Evolutionary conservation across 2,797 vertebrate species (phyloP), one percentile per base, ranked within the genome.

Genomic region (Acrocephalus scirpaceus): DNA sequence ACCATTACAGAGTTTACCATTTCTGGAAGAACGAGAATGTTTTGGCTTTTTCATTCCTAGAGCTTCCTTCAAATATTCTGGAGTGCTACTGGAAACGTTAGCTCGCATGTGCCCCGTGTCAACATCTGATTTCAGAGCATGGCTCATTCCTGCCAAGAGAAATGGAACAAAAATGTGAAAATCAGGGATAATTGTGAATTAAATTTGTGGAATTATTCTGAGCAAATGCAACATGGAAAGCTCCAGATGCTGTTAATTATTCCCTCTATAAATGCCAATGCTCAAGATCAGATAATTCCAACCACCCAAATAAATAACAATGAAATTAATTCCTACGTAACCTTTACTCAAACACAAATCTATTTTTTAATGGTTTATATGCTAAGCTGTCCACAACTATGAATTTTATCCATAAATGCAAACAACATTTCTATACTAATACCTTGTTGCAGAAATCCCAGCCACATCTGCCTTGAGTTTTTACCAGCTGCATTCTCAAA

Each of bases 381-480:
- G 15, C 61, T 91, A 89, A 74, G 27, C 45, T 82, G 42, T 12
- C 44, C 66, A 75, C 60, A 90, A 70, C 19, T 83, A 32, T 36
- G 32, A 77, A 76, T 56, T 84, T 47, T 61, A 79, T 47, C 26
- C 36, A 64, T 3, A 23, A 15, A 67, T 11, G 11, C 38, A 71
- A 11, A 16, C 54, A 8, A 16, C 45, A 45, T 48, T 50, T n/a
- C n/a, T n/a, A 51, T 88, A 98, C 96, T 93, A 10, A 85, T 97
- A 94, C 99, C 98, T 98, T 98, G 99, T 95, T 98, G 99, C 45
- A 98, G 95, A 47, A 98, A 97, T 22, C 98, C 97, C 89, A 98
- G 94, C 97, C 98, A 98, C 83, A 98, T 89, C 61, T 98, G 98
- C 86, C 97, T 96, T 4, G 98, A 93, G 10, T 93, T 95, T 54